These are phyloP conservation scores for Apantesis nais DNA, from an alignment of 2,888 invertebrate species.

Conservation along the genomic window DNA sequence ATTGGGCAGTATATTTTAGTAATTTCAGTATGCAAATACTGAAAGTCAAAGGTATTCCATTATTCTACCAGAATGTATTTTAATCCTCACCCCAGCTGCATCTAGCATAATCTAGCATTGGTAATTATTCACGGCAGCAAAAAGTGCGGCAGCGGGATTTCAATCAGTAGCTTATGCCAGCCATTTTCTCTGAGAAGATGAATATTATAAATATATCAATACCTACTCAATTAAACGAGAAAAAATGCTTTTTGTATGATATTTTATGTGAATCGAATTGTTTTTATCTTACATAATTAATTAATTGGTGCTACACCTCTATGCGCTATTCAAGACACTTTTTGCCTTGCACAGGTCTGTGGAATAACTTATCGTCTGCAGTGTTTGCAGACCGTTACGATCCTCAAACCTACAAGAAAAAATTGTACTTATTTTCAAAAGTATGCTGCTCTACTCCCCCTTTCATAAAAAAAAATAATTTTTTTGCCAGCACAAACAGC, in stretches of 20 bases:
- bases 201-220: slow-evolving; percentile 11
- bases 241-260: not conserved
- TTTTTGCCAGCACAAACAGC: too few species aligned
- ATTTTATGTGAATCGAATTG: too few species aligned
- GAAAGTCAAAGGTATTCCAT: not conserved
- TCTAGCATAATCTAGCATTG: slow-evolving; percentile 3
- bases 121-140: not conserved
- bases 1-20: not conserved
- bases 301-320: too few species aligned
- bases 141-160: slow-evolving; percentile 40
- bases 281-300: too few species aligned
- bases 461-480: too few species aligned
- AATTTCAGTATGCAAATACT: not conserved
- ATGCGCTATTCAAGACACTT: too few species aligned
- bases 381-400: too few species aligned
- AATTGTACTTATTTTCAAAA: too few species aligned
- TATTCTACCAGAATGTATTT: not conserved
- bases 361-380: too few species aligned
- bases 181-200: slow-evolving; percentile 32
- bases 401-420: too few species aligned
- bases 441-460: not conserved
- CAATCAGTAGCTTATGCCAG: slow-evolving; percentile 32
- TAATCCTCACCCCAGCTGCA: not conserved
- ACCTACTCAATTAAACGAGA: not conserved
- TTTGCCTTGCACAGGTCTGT: too few species aligned